A percentile compares a stretch with the other conserved stretches of the same genome.
phyloP scores from a whole-genome alignment of 2,797 vertebrate species.

The Trematomus bernacchii region DNA sequence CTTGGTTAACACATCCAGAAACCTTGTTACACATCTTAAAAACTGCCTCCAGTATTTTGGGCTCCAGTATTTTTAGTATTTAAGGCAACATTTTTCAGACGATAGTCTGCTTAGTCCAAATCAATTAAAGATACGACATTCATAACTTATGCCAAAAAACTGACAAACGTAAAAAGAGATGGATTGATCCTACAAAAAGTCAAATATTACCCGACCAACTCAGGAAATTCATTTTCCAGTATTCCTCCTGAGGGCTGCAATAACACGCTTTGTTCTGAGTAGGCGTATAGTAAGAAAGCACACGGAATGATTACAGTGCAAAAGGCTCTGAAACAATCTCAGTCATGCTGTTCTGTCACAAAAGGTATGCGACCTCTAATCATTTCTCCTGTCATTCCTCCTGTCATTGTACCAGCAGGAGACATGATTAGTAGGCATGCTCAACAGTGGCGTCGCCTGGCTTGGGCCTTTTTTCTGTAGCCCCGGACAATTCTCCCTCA shows the following conservation, averaged over 20 bases:
- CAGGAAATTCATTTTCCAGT: slow-evolving; percentile 21
- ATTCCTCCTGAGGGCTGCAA: slow-evolving; percentile 24
- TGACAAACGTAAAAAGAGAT: background rate
- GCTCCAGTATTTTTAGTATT: no score
- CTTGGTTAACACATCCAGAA: slow-evolving; percentile 8
- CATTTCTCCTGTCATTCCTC: slow-evolving; percentile 52
- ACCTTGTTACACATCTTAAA: background rate
- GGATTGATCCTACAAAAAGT: background rate
- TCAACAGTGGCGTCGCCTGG: background rate
- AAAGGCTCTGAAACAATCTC: slow-evolving; percentile 50
- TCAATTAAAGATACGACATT: no score
- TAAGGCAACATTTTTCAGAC: no score
- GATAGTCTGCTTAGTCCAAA: no score
- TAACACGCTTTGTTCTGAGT: slow-evolving; percentile 22
- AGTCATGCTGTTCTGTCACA: slow-evolving; percentile 52
- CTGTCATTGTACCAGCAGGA: slow-evolving; percentile 35
- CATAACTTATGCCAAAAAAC: no score
- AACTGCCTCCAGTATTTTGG: background rate
- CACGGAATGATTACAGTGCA: slow-evolving; percentile 40
- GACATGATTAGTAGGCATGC: slow-evolving; percentile 23
- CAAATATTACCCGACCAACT: slow-evolving; percentile 14
- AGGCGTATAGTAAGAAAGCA: slow-evolving; percentile 23
- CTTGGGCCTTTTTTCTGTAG: no score
- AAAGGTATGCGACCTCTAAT: slow-evolving; percentile 36
- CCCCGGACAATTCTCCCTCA: no score